phyloP scores from a whole-genome alignment of 2,113 vertebrate genomes.

The Orycteropus afer region DNA sequence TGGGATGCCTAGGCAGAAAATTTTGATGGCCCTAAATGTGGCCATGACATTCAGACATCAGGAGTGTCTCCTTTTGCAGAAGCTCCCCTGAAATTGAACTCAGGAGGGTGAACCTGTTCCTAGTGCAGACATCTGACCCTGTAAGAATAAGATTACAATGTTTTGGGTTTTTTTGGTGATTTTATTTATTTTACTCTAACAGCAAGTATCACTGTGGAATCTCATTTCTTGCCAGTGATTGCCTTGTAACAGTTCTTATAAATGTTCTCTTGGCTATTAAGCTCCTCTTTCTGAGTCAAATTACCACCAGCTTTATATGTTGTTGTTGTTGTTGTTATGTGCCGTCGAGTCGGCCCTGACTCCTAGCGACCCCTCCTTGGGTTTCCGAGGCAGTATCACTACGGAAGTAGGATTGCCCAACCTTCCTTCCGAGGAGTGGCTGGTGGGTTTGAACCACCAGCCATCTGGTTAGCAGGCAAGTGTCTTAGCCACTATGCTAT shows the following conservation, averaged over 20 bases:
- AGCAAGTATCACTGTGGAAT: slow-evolving; percentile 15
- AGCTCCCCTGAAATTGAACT: slow-evolving; percentile 35
- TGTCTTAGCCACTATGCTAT: too few species aligned
- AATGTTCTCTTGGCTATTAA: slow-evolving; percentile 19
- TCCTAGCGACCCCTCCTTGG: too few species aligned
- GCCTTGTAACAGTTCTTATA: neutral
- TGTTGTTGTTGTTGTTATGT: too few species aligned
- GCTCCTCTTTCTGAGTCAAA: slow-evolving; percentile 13
- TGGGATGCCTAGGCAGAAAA: slow-evolving; percentile 35
- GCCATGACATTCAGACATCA: slow-evolving; percentile 30
- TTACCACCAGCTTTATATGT: neutral
- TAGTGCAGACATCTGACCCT: neutral
- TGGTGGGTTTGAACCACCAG: too few species aligned
- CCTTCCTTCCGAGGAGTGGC: too few species aligned
- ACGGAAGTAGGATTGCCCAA: too few species aligned
- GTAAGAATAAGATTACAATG: neutral
- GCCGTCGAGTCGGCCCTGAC: too few species aligned
- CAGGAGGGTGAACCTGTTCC: neutral
- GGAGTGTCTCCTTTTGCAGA: neutral
- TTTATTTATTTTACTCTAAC: neutral
- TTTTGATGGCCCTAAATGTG: slow-evolving; percentile 38
- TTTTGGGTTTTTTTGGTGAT: neutral
- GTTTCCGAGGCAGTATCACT: too few species aligned
- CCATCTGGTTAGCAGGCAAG: too few species aligned
- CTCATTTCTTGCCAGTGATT: neutral